A percentile compares a stretch with the other conserved stretches of the same genome.
phyloP scores from a whole-genome alignment of 2,888 invertebrate genomes.

The Orchesella flavescens region DNA sequence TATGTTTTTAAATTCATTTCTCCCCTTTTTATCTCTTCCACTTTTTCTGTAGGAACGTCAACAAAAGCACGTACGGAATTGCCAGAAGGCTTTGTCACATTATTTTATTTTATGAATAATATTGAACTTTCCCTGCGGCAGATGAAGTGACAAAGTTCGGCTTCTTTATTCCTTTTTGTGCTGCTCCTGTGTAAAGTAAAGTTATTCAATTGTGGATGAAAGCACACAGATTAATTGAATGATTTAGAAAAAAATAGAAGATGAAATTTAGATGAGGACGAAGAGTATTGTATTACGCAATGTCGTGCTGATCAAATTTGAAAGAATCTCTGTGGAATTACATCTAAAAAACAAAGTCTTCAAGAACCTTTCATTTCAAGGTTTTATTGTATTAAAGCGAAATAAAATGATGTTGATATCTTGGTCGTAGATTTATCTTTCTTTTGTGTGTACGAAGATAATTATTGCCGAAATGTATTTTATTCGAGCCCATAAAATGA shows the following conservation, averaged over 20 bases:
- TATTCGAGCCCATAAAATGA: neutral
- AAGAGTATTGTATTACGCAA: no score
- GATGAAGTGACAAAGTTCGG: neutral
- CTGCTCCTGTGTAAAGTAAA: neutral
- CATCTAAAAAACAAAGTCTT: neutral
- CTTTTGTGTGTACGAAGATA: neutral
- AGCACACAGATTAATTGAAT: neutral
- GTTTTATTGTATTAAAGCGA: no score
- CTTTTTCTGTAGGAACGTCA: neutral
- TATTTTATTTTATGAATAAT: slow-evolving; percentile 24
- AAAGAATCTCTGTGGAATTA: no score
- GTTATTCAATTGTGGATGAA: neutral
- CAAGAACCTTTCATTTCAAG: no score
- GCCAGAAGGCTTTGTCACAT: slow-evolving; percentile 16
- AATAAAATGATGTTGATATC: neutral
- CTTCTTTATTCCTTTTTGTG: no score
- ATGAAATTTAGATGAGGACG: no score
- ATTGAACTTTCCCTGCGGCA: neutral
- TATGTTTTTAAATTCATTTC: slow-evolving; percentile 19
- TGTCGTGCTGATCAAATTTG: no score
- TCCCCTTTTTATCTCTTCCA: neutral
- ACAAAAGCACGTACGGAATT: slow-evolving; percentile 12
- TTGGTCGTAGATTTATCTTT: neutral
- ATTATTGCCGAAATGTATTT: neutral
- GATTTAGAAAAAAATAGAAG: neutral